These are phyloP conservation scores for Shargacucullia verbasci DNA, from an alignment of 2,888 invertebrate species.

Conservation along the genomic window DNA sequence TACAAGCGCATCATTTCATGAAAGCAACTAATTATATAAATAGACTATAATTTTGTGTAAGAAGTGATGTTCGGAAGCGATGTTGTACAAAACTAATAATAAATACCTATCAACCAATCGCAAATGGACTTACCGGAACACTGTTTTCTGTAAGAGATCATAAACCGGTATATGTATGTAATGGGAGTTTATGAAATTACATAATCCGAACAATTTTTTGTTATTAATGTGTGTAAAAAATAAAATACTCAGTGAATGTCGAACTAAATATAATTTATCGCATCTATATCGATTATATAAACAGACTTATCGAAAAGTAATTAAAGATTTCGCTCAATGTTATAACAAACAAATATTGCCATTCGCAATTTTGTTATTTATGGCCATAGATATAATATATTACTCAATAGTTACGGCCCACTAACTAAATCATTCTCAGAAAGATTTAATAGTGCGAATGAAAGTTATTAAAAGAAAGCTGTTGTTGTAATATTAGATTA, in stretches of 20 bases:
- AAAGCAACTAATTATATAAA: too few relatives aligned
- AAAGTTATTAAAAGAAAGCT: constrained; percentile 69
- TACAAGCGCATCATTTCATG: too few relatives aligned
- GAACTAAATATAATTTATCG: constrained; percentile 46
- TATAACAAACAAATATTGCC: constrained; percentile 56
- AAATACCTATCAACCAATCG: neutral
- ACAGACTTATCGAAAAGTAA: constrained; percentile 57
- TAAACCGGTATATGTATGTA: constrained; percentile 12
- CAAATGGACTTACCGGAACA: constrained; percentile 3
- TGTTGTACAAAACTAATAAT: neutral
- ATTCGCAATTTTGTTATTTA: constrained; percentile 60
- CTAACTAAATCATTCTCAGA: constrained; percentile 60
- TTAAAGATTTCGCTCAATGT: constrained; percentile 58
- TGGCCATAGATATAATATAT: constrained; percentile 53
- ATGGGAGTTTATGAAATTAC: constrained; percentile 14
- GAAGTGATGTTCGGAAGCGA: too few relatives aligned
- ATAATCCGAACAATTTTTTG: constrained; percentile 17
- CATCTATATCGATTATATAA: constrained; percentile 56
- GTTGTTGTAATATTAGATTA: constrained; percentile 61
- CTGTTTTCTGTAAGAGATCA: neutral
- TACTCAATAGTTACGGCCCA: constrained; percentile 58
- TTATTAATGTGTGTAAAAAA: constrained; percentile 52
- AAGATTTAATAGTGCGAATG: constrained; percentile 66
- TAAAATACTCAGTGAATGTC: constrained; percentile 42
- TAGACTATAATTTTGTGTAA: too few relatives aligned